Evolutionary conservation across 2,888 invertebrate species (phyloP).

Genomic region (Linnaemya tessellans): DNA sequence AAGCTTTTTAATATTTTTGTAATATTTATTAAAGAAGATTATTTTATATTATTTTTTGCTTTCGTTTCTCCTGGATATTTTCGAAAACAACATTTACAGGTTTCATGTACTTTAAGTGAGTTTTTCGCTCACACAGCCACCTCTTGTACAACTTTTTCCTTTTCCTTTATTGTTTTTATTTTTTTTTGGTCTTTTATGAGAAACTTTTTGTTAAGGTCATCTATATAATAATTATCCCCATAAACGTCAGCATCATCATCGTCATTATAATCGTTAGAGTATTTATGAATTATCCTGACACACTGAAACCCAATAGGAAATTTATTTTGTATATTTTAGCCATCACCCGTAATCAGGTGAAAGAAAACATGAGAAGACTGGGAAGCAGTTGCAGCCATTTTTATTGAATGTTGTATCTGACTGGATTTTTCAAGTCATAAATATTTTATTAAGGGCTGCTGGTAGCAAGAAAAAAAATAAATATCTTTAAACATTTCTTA

Average conservation of each 20-base stretch:
- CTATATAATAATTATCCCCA: slow-evolving; percentile 25
- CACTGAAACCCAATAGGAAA: slow-evolving; percentile 12
- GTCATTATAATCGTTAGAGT: background rate
- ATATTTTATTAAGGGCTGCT: no score
- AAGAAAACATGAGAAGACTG: no score
- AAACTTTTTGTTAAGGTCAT: slow-evolving; percentile 50
- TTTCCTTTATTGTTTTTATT: background rate
- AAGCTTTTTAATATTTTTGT: slow-evolving; percentile 18
- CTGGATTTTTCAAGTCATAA: no score
- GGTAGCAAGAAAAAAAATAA: no score
- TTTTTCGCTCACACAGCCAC: background rate
- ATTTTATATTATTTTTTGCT: slow-evolving; percentile 8
- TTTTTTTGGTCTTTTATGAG: background rate
- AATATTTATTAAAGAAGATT: slow-evolving; percentile 47
- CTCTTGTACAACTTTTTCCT: background rate
- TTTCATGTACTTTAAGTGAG: slow-evolving; percentile 28
- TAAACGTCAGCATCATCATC: slow-evolving; percentile 39
- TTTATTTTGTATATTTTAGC: no score
- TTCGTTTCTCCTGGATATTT: background rate
- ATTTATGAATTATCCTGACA: background rate
- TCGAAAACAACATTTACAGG: slow-evolving; percentile 36
- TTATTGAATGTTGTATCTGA: background rate
- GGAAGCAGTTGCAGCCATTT: no score
- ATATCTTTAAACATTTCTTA: background rate
- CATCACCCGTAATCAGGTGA: no score